Evolutionary conservation across 2,888 invertebrate genomes (phyloP).

Genomic region (Cantharis lateralis): DNA sequence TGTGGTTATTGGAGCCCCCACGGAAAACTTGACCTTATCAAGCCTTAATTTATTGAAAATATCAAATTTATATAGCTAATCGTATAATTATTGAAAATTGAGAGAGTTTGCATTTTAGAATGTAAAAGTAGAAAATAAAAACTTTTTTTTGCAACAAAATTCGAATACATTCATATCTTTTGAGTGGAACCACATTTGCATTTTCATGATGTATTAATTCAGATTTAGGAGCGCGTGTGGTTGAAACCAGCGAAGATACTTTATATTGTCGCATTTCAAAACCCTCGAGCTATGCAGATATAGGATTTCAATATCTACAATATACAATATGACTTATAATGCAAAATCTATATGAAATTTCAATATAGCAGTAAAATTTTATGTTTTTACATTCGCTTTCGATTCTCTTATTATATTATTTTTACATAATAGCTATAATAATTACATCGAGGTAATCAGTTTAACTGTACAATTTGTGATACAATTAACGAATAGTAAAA

Average conservation of each 20-base stretch:
- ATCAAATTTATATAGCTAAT: neutral
- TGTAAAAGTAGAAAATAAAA: neutral
- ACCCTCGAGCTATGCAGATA: slow-evolving; percentile 49
- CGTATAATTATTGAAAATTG: neutral
- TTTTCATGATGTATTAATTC: slow-evolving; percentile 27
- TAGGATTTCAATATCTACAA: slow-evolving; percentile 39
- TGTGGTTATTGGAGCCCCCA: slow-evolving; percentile 28
- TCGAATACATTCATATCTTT: neutral
- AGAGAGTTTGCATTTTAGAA: neutral
- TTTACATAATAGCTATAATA: neutral
- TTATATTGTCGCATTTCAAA: slow-evolving; percentile 46
- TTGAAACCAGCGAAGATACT: slow-evolving; percentile 28
- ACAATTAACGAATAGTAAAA: neutral
- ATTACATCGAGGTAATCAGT: neutral
- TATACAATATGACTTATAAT: slow-evolving; percentile 24
- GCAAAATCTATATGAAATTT: slow-evolving; percentile 19
- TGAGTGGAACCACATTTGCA: slow-evolving; percentile 20
- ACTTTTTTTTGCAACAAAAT: neutral
- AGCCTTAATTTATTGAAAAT: neutral
- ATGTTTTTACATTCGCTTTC: neutral
- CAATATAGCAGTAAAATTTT: slow-evolving; percentile 18
- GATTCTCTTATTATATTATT: neutral
- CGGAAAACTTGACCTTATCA: slow-evolving; percentile 6
- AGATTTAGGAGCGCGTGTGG: slow-evolving; percentile 22
- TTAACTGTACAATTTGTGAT: neutral